phyloP scores from a whole-genome alignment of 2,113 vertebrate species.

The Megalops atlanticus region DNA sequence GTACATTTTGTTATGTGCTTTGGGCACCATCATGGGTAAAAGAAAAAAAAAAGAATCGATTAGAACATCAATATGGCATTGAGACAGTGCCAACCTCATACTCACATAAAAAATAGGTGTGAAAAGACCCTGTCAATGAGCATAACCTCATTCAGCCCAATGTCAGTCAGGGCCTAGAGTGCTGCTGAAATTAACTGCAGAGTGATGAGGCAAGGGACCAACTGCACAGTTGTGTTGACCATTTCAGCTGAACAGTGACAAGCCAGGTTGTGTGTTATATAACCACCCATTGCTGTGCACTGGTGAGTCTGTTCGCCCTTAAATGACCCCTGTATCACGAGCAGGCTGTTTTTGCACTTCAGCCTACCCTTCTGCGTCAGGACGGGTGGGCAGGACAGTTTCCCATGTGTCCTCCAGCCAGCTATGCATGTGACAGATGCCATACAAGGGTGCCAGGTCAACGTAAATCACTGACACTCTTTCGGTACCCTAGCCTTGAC shows the following conservation, averaged over 20 bases:
- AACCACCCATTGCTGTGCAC: too few relatives aligned
- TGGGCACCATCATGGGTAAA: background rate
- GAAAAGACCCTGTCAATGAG: background rate
- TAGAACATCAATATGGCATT: background rate
- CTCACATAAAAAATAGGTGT: background rate
- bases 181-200: background rate
- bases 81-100: background rate
- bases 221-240: background rate
- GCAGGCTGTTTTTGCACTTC: background rate
- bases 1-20: background rate
- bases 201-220: background rate
- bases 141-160: background rate
- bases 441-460: background rate
- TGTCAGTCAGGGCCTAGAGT: background rate
- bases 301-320: too few relatives aligned
- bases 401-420: background rate
- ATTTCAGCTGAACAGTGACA: background rate
- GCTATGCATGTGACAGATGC: background rate
- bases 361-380: background rate
- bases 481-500: background rate
- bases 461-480: too few relatives aligned
- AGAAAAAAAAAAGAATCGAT: background rate
- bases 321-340: too few relatives aligned
- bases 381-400: background rate
- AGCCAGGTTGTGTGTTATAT: background rate